Evolutionary conservation across 2,888 invertebrate species (phyloP), one percentile per base, ranked within the genome.

Genomic region (Periphyllus acericola): DNA sequence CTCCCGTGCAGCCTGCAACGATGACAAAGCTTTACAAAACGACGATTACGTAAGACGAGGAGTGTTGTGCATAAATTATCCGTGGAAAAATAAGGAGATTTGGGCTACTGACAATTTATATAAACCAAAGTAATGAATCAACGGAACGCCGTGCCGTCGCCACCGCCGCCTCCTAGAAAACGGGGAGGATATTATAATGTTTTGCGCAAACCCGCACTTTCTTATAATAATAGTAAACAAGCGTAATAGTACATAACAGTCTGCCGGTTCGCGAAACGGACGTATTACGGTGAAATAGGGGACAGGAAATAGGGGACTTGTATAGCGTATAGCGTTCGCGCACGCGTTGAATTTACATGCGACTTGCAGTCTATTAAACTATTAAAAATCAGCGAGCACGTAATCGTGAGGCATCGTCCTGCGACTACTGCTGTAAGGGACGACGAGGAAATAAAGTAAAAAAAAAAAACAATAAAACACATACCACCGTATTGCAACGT

Each of bases 281-380:
- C 19, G 40, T n/a, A 21, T 11, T n/a, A 14, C 25, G 40, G n/a
- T 19, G 14, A 19, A 34, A 72, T 21, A 46, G 46, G 46, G 11
- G 46, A 46, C 46, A 46, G 46, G 29, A n/a, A 80, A 66, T 66
- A 34, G 29, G 11, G 46, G 72, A 82, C 82, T 72, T 83, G 34
- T 74, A 74, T 46, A 46, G 55, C 55, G 34, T 74, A 74, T 46
- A 46, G 55, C 55, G 34, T 74, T 74, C n/a, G 32, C n/a, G 32
- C n/a, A 25, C n/a, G 32, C 83, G 55, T 72, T 25, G 34, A 55
- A 72, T 83, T 83, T 55, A 21, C 83, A 75, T 83, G 55, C 72
- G n/a, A 34, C 9, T 74, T 74, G 60, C 55, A 83, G 34, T 83
- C 71, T 72, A 82, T 83, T 82, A 82, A 82, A 71, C 81, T 71